Evolutionary conservation across 2,113 vertebrate genomes (phyloP), one percentile per base, ranked within the genome.

Genomic region (Semicossyphus pulcher): DNA sequence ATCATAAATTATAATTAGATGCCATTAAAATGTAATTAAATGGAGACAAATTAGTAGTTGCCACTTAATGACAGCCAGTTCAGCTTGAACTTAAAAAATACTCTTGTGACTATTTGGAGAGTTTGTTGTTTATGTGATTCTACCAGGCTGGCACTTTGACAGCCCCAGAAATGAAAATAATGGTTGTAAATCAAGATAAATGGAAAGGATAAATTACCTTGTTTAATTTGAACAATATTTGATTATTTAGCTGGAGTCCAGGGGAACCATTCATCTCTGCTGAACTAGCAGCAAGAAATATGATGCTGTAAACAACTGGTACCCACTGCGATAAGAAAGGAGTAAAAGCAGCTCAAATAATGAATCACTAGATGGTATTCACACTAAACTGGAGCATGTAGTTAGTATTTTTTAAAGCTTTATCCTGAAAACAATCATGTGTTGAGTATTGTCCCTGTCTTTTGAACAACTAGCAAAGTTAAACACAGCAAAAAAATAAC

Each of bases 141-240:
- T 20, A 36, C 34, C n/a, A 11, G 25, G 16, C 20, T 1, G 57
- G 14, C 21, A 8, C 14, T 53, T 10, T 54, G 23, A 23, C 42
- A 14, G 25, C n/a, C 23, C 18, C 10, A 20, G 32, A 26, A 51
- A 29, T 31, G 0, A 29, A 52, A 23, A 31, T 45, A 23, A n/a
- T 20, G 11, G 52, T 59, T 32, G 36, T 37, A 53, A 77, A 69
- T 57, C 14, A 48, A 62, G 39, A 54, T 39, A 1, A 47, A 39
- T 45, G 9, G 25, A 21, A 8, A 39, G 51, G 18, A 51, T 51
- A 1, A 34, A 44, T 51, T 10, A 23, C 9, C 10, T 18, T 0
- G 2, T 62, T 47, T 26, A 16, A 2, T 42, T 44, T 39, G 6
- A 31, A 20, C 28, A 52, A 21, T 34, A 49, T 57, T 57, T 12